Conservation (phyloP, 1,140 invertebrate genomes). For the Asobara japonica region DNA sequence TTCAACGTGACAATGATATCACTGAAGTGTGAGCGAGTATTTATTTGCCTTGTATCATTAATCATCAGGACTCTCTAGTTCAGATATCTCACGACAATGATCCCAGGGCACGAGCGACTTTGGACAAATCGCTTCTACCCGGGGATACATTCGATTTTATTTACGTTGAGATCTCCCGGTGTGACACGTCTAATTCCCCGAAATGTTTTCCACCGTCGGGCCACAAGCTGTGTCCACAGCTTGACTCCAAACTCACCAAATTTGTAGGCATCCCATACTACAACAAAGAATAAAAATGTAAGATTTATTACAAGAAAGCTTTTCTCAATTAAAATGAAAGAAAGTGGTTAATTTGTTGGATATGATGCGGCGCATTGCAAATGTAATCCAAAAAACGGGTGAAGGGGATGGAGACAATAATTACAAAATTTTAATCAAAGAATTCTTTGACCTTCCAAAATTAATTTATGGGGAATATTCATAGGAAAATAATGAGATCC, state of each 20-base stretch:
- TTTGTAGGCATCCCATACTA: not conserved
- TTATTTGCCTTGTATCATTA: not conserved
- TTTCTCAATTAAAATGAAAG: no score
- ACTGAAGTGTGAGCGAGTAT: not conserved
- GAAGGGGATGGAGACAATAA: no score
- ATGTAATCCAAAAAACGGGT: no score
- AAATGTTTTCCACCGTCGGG: not conserved
- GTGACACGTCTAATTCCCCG: conserved; percentile 1
- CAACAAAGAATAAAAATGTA: no score
- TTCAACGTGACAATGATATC: not conserved
- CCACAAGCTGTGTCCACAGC: not conserved
- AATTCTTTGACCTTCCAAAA: no score
- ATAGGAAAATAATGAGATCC: no score
- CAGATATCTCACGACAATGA: conserved; percentile 8
- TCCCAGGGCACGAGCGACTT: not conserved
- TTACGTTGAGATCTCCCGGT: conserved; percentile 7
- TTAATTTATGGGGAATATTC: no score
- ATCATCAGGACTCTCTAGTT: not conserved
- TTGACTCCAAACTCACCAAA: conserved; percentile 2
- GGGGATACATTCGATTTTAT: not conserved
- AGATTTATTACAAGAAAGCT: no score
- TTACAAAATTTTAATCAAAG: no score
- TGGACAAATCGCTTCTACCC: not conserved
- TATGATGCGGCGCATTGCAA: no score
- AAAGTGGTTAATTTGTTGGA: no score